Evolutionary conservation across 2,888 invertebrate species (phyloP).

Genomic region (Idaea aversata): DNA sequence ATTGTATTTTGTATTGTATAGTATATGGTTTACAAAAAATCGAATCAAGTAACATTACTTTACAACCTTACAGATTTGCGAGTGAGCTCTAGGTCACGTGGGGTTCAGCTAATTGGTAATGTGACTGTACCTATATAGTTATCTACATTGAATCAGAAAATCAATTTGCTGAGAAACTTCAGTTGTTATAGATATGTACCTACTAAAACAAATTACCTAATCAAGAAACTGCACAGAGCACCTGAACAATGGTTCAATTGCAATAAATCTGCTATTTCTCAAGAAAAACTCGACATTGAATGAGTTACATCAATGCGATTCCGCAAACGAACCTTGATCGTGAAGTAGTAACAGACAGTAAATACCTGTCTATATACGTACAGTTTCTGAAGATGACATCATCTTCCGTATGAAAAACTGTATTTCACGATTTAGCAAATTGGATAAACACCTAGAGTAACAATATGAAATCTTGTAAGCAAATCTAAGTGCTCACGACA

Average conservation of each 20-base stretch:
- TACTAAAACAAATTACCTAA: not conserved
- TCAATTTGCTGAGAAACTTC: not conserved
- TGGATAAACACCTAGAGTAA: conserved; percentile 13
- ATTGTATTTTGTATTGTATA: too few species aligned
- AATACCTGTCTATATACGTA: conserved; percentile 20
- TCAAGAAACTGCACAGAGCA: not conserved
- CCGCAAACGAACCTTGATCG: conserved; percentile 27
- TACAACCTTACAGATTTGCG: too few species aligned
- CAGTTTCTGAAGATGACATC: conserved; percentile 30
- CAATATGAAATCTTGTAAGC: not conserved
- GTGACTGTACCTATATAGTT: too few species aligned
- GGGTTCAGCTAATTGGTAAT: too few species aligned
- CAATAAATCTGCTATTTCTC: not conserved
- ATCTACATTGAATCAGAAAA: not conserved
- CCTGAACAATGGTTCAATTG: not conserved
- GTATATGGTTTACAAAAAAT: too few species aligned
- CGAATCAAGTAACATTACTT: too few species aligned
- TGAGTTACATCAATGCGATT: conserved; percentile 28
- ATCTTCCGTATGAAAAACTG: conserved; percentile 30
- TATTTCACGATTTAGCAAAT: conserved; percentile 12
- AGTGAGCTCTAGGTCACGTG: too few species aligned
- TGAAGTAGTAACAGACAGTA: conserved; percentile 24
- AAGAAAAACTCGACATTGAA: conserved; percentile 27
- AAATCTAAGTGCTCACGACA: too few species aligned
- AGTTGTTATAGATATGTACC: not conserved